A percentile compares a stretch with the other conserved stretches of the same genome.
Evolutionary conservation across 2,113 vertebrate genomes (phyloP).

Genomic region (Sarotherodon lohbergeri): DNA sequence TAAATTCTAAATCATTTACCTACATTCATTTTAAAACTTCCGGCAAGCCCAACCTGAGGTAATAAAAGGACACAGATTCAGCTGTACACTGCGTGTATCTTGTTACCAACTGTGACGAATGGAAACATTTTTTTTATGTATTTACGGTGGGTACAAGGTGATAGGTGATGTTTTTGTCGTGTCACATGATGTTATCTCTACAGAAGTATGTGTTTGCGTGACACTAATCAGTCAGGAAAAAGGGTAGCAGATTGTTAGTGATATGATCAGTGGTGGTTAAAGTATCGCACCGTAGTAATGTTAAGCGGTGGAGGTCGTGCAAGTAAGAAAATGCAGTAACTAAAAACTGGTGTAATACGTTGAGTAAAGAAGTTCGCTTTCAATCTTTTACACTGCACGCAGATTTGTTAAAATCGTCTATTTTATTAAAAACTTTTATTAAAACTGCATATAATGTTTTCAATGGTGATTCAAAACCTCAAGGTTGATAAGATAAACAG

Average conservation of each 20-base stretch:
- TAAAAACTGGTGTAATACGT: not conserved
- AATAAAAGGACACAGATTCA: not conserved
- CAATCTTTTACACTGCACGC: not conserved
- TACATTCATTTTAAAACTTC: not conserved
- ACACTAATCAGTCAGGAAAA: not conserved
- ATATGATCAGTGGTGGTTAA: not conserved
- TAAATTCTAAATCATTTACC: not conserved
- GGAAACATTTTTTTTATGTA: not conserved
- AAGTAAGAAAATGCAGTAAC: not conserved
- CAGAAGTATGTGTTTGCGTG: not conserved
- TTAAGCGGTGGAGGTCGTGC: not conserved
- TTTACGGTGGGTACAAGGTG: not conserved
- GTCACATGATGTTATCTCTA: not conserved
- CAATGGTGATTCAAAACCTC: slow-evolving; percentile 1
- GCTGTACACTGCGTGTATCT: not conserved
- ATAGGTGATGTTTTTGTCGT: not conserved
- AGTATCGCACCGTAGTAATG: not conserved
- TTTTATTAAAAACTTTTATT: not conserved
- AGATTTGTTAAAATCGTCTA: not conserved
- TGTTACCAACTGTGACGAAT: not conserved
- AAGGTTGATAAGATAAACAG: slow-evolving; percentile 66
- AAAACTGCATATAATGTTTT: not conserved
- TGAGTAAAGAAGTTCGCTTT: not conserved
- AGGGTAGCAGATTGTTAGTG: not conserved
- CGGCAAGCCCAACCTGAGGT: not conserved